Conservation (phyloP, 2,888 invertebrate genomes). For the Apocheima hispidaria region DNA sequence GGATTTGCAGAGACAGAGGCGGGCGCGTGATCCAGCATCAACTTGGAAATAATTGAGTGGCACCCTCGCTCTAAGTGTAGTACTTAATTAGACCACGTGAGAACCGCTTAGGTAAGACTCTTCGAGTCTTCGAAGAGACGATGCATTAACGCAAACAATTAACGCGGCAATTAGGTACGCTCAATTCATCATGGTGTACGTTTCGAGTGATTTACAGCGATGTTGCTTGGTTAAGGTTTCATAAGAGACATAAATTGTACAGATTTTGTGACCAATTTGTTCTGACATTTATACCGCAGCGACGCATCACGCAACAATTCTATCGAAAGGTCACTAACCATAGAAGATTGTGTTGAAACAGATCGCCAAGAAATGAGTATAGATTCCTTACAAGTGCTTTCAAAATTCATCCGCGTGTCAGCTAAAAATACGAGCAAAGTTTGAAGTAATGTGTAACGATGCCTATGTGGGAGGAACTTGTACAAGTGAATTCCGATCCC, state of each 20-base stretch:
- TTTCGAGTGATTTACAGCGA: slow-evolving; percentile 13
- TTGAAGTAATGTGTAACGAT: slow-evolving; percentile 21
- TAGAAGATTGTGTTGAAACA: background rate
- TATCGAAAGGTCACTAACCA: slow-evolving; percentile 3
- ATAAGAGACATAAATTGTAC: slow-evolving; percentile 16
- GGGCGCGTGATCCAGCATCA: slow-evolving; percentile 77
- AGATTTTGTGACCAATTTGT: slow-evolving; percentile 10
- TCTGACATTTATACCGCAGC: slow-evolving; percentile 12
- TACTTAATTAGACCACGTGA: slow-evolving; percentile 82
- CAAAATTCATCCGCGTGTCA: background rate
- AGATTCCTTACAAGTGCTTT: background rate
- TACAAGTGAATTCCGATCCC: slow-evolving; percentile 60
- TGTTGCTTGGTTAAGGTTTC: slow-evolving; percentile 16
- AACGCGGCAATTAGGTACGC: slow-evolving; percentile 33
- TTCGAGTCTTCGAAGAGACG: slow-evolving; percentile 50
- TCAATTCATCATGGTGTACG: slow-evolving; percentile 18
- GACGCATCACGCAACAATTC: slow-evolving; percentile 11
- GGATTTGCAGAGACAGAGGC: slow-evolving; percentile 60
- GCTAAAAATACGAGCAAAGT: slow-evolving; percentile 21
- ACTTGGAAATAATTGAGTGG: slow-evolving; percentile 80
- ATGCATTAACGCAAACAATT: slow-evolving; percentile 67
- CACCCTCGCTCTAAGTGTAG: slow-evolving; percentile 71
- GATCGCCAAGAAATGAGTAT: background rate
- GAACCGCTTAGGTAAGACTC: slow-evolving; percentile 66
- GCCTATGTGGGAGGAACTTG: slow-evolving; percentile 35